Evolutionary conservation across 2,888 invertebrate species (phyloP), one percentile per base, ranked within the genome.

Genomic region (Apantesis nais): DNA sequence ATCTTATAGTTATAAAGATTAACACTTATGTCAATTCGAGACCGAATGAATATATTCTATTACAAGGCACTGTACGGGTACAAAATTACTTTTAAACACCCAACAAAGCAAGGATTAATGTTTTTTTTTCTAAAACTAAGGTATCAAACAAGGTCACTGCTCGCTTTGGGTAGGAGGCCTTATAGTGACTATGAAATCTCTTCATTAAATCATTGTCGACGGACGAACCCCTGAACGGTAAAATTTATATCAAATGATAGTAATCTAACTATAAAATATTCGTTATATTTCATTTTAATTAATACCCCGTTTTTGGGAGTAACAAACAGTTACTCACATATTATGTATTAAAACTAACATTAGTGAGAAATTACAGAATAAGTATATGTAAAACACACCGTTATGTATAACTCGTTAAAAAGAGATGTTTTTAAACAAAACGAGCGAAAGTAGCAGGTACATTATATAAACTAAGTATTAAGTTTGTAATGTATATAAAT

Each of bases 321-420:
- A 31, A 63, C 58, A 66, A 72, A 63, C 71, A 70, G 64, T 64
- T 62, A 73, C 70, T 62, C 11, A 68, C 62, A 63, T 44, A 63
- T 41, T 44, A 31, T 63, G 7, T 63, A 58, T 37, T 34, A 61
- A 61, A 61, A 34, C 31, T 19, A n/a, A 62, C n/a, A 62, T 62
- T 29, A 29, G 29, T n/a, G n/a, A n/a, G n/a, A n/a, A n/a, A n/a
- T 58, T 37, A 62, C 29, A 44, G 29, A 63, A 44, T 44, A 31
- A 44, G 44, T 29, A 44, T 44, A 44, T 31, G 44, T 44, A 29
- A 63, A 41, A 63, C 62, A 39, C 16, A 63, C 63, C 31, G 44
- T 63, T 63, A 63, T 63, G 41, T 37, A 31, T 58, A 44, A 44
- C 63, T 31, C 31, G 29, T 63, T 44, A 41, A 31, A 63, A 44